phyloP scores from a whole-genome alignment of 2,113 vertebrate genomes.

The Crotophaga sulcirostris region DNA sequence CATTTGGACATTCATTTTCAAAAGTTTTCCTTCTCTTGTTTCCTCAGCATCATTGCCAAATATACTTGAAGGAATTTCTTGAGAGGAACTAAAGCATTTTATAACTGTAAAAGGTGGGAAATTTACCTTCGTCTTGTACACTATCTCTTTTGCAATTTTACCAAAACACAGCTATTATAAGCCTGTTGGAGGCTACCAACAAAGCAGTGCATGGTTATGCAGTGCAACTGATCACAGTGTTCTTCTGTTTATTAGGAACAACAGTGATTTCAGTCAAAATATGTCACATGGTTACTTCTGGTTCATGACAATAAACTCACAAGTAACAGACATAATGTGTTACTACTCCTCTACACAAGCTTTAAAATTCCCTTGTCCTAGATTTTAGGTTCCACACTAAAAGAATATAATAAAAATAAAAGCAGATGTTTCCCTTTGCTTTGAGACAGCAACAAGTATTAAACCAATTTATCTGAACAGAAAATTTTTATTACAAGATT shows the following conservation, averaged over 20 bases:
- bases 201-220: not conserved
- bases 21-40: not conserved
- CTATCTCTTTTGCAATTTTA: not conserved
- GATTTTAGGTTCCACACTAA: not conserved
- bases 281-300: not conserved
- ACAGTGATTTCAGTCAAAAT: not conserved
- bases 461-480: not conserved
- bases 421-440: not conserved
- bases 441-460: not conserved
- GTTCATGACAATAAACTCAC: not conserved
- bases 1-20: not conserved
- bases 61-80: constrained; percentile 12
- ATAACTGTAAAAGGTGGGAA: not conserved
- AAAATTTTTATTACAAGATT: not conserved
- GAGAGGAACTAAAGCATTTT: constrained; percentile 10
- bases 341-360: not conserved
- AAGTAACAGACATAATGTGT: not conserved
- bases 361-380: not conserved
- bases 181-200: not conserved
- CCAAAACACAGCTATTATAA: not conserved
- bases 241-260: not conserved
- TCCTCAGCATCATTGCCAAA: not conserved
- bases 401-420: constrained; percentile 2
- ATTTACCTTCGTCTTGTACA: not conserved
- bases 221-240: not conserved